phyloP scores from a whole-genome alignment of 2,113 vertebrate species.

The Pomatorhinus ruficollis region DNA sequence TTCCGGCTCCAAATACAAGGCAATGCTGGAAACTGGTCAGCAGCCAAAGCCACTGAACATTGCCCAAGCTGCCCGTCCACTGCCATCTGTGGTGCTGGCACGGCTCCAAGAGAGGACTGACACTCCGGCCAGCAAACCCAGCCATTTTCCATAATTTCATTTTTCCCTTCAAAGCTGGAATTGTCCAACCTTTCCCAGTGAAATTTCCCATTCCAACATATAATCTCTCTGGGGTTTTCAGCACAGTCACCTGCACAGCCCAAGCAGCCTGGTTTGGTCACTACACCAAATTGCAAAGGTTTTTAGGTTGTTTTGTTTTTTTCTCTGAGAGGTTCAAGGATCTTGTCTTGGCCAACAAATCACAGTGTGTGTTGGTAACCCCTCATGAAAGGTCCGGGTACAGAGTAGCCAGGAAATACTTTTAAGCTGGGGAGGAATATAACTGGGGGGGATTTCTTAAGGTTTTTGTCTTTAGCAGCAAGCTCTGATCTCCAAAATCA shows the following conservation, averaged over 20 bases:
- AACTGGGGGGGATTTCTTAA: neutral
- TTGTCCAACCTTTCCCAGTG: neutral
- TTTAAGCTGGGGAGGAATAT: neutral
- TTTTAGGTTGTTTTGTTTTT: neutral
- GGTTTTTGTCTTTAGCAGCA: neutral
- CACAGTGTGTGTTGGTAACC: neutral
- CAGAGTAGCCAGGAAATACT: neutral
- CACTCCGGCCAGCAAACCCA: neutral
- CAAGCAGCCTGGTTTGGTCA: neutral
- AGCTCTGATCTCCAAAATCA: neutral
- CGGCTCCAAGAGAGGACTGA: neutral
- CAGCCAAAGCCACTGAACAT: neutral
- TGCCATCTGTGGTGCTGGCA: rapidly evolving
- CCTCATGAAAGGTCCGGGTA: rapidly evolving
- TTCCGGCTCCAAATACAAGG: neutral
- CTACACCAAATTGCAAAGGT: neutral
- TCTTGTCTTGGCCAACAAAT: neutral
- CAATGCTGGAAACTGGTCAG: neutral
- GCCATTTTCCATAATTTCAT: neutral
- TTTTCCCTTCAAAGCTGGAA: neutral
- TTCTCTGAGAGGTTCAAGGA: neutral
- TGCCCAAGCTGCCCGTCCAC: rapidly evolving
- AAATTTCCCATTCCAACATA: neutral
- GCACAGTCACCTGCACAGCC: rapidly evolving
- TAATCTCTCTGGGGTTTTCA: neutral